Evolutionary conservation across 2,113 vertebrate genomes (phyloP), one percentile per base, ranked within the genome.

Genomic region (Apodemus speciosus): DNA sequence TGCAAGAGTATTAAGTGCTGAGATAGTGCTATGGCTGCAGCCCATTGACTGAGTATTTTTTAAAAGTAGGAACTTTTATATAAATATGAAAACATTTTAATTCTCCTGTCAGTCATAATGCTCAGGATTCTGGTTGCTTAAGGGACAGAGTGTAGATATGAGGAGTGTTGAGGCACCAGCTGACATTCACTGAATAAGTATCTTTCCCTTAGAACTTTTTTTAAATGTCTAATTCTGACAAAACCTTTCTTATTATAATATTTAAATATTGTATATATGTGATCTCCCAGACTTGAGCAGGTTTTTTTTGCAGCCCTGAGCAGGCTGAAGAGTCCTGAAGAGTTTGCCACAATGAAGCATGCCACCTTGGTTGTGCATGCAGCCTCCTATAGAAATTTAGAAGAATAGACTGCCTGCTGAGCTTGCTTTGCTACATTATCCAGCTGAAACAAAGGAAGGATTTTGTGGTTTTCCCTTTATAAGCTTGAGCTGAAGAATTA

Each of bases 191-290:
- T 68, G 35, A 85, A 86, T 18, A 40, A 62, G 58, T 38, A 73
- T 25, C 2, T 25, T 84, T 69, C 51, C 87, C 77, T 84, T 66
- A 64, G 89, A 66, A 76, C 62, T 85, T 81, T 51, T 91, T 68
- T 64, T 32, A 91, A 94, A 91, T 84, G n/a, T 83, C 23, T 85
- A 72, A 85, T 86, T 94, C 27, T 94, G 60, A 53, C 21, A 73
- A 49, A 91, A 38, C 21, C 27, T 89, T 49, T 92, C 72, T 77
- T 62, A n/a, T 25, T 62, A 80, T 62, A 5, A 46, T 53, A 60
- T 40, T 21, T 71, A 86, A 91, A 84, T 79, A 76, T 35, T 40
- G 71, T 49, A 84, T 32, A 56, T 56, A 56, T 56, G 56, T 56
- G 56, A 16, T 4, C 56, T 56, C 16, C 56, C 16, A 56, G 56